phyloP scores from a whole-genome alignment of 2,113 vertebrate species.

The Neogobius melanostomus region DNA sequence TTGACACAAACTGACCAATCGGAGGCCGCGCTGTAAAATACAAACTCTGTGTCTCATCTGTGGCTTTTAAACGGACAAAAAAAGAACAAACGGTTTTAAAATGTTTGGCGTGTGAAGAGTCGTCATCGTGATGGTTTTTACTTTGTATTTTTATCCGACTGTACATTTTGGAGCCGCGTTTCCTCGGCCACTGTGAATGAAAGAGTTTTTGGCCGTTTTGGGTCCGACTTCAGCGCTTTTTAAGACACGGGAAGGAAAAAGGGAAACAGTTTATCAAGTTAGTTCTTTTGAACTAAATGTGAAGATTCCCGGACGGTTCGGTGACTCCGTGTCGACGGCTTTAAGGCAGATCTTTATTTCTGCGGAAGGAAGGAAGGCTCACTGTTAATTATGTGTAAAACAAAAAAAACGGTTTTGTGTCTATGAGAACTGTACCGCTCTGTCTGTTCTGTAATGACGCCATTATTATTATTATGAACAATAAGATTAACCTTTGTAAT shows the following conservation, averaged over 20 bases:
- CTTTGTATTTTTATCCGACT: constrained; percentile 5
- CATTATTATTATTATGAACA: constrained; percentile 34
- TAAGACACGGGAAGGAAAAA: background rate
- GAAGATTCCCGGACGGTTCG: background rate
- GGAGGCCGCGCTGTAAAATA: constrained; percentile 29
- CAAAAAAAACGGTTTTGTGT: constrained; percentile 1
- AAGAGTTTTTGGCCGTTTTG: background rate
- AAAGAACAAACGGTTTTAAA: background rate
- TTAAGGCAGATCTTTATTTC: background rate
- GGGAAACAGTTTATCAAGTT: background rate
- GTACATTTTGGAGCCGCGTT: background rate
- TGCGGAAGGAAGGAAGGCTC: background rate
- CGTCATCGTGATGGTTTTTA: background rate
- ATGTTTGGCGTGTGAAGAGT: background rate
- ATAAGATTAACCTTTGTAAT: constrained; percentile 68
- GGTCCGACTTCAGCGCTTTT: background rate
- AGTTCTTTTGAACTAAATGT: background rate
- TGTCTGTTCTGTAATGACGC: constrained; percentile 55
- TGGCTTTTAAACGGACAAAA: background rate
- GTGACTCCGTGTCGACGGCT: background rate
- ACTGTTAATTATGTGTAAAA: background rate
- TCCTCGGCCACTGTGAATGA: background rate
- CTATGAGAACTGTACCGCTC: constrained; percentile 25
- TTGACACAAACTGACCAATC: background rate
- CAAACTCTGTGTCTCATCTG: background rate